These are phyloP conservation scores for Euura saliciscinereae DNA, from an alignment of 1,140 invertebrate genomes.

Conservation along the genomic window DNA sequence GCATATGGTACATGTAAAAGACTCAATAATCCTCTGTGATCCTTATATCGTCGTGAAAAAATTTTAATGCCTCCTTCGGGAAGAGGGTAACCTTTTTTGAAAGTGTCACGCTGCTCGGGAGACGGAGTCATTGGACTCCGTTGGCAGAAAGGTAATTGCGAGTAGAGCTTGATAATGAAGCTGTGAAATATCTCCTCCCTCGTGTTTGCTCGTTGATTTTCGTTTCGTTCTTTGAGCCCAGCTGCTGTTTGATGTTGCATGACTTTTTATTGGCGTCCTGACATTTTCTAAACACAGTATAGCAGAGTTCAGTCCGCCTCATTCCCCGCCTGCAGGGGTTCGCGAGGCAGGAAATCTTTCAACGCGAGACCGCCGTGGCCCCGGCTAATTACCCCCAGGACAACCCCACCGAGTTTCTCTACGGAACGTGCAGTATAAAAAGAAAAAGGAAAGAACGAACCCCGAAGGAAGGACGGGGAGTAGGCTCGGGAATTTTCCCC, in stretches of 20 bases:
- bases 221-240: conserved; percentile 16
- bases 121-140: conserved; percentile 9
- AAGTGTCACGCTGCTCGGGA: conserved; percentile 6
- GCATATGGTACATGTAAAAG: not conserved
- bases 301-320: not conserved
- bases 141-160: conserved; percentile 37
- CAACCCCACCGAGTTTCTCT: conserved; percentile 23
- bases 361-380: conserved; percentile 26
- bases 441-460: conserved; percentile 26
- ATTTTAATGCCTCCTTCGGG: conserved; percentile 10
- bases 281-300: conserved; percentile 58
- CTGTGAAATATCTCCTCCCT: not conserved
- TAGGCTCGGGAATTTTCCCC: conserved; percentile 20
- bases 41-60: not conserved
- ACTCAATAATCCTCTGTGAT: no score
- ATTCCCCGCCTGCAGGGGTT: conserved; percentile 17
- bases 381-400: conserved; percentile 49
- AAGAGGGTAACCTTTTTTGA: conserved; percentile 15
- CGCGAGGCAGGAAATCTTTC: conserved; percentile 41
- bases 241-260: conserved; percentile 53
- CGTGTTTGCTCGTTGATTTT: not conserved
- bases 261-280: conserved; percentile 62
- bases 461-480: conserved; percentile 15
- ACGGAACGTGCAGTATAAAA: not conserved
- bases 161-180: conserved; percentile 38